Percentiles rank a stretch among this genome's conserved stretches.
These are phyloP conservation scores for Anagyrus pseudococci DNA, from an alignment of 2,888 invertebrate genomes.

Conservation along the genomic window DNA sequence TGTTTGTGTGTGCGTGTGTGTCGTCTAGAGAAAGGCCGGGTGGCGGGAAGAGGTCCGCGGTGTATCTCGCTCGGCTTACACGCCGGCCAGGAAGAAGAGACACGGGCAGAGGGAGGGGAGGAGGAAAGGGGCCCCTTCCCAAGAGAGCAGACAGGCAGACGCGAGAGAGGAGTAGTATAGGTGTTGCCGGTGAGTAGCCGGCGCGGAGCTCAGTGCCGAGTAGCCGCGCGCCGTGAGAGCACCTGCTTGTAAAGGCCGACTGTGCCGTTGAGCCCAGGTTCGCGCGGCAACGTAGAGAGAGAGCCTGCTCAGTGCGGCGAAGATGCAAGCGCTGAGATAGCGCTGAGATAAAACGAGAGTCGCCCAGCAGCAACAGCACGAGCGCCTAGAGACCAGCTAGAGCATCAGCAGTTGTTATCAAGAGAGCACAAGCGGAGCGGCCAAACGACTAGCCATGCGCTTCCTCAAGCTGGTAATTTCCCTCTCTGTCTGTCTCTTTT, in stretches of 20 bases:
- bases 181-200: neutral
- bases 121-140: neutral
- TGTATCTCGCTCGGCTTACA: no score
- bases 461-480: conserved; percentile 54
- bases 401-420: no score
- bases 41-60: no score
- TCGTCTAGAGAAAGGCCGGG: no score
- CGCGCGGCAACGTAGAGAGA: no score
- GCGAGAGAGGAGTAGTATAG: neutral
- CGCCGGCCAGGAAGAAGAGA: neutral
- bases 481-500: no score
- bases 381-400: no score
- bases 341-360: no score
- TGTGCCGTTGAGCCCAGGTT: conserved; percentile 38
- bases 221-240: conserved; percentile 42
- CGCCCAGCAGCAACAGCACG: conserved; percentile 42
- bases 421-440: neutral
- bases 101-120: neutral
- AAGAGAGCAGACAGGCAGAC: neutral
- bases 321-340: no score
- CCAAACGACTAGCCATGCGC: conserved; percentile 44
- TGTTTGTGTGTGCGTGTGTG: no score
- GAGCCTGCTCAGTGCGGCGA: no score
- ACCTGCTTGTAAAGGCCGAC: conserved; percentile 29
- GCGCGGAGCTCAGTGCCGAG: conserved; percentile 38